Evolutionary conservation across 2,797 vertebrate species (phyloP), one percentile per base, ranked within the genome.

Genomic region (Spea hammondii): DNA sequence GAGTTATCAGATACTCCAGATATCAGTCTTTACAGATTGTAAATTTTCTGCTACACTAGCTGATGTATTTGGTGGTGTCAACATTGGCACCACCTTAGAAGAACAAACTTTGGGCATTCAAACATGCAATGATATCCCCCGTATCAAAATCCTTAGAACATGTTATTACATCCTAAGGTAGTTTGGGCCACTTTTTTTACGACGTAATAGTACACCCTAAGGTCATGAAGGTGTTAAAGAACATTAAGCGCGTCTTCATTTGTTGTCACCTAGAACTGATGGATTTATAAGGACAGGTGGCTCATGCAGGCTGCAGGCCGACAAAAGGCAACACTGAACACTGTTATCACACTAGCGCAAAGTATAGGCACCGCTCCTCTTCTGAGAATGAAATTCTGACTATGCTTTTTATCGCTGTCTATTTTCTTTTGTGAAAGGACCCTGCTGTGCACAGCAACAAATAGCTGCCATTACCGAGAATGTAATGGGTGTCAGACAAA

Each of bases 291-390:
- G 92, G 93, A 93, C 95, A 96, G 96, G 96, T 96, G 96, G 95
- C 93, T 94, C 93, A 96, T 96, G 94, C 90, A 91, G 94, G 93
- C 93, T 93, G 94, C 94, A 94, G 93, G 93, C 95, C 95, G 94
- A 97, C 95, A 97, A 96, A 93, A 95, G 94, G 93, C 93, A 93
- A 94, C 95, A 96, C 96, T 94, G 93, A 93, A 94, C 94, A 94
- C 93, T 95, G 95, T 97, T 98, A 97, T 97, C 95, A 95, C 95
- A 96, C 94, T 96, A 93, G 90, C 95, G 95, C 94, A 96, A 96
- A 97, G 95, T 94, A 94, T 92, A 92, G 86, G 90, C 90, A 89
- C 85, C 85, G 88, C 89, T 85, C 90, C 86, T 72, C 89, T 90
- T 92, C 90, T 90, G 87, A 86, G 90, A 91, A 92, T 92, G 91